Percentiles rank a stretch among this genome's conserved stretches.
Conservation (phyloP, 2,888 invertebrate genomes). For the Phlogophora meticulosa region DNA sequence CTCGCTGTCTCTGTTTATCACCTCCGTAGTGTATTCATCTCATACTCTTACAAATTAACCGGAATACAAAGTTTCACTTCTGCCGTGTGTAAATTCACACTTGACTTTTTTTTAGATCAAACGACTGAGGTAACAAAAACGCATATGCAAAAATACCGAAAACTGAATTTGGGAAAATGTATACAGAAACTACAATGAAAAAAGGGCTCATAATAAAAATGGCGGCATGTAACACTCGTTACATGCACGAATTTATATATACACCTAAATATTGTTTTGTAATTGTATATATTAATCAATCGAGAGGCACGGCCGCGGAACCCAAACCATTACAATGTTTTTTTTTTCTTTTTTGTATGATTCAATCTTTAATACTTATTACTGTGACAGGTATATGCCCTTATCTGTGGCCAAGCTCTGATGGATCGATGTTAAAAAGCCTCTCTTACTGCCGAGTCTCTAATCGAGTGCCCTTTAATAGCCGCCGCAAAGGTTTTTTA, state of each 20-base stretch:
- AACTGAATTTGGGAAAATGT: neutral
- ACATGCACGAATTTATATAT: neutral
- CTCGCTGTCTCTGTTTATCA: too few species aligned
- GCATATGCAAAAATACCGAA: neutral
- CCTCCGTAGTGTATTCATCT: too few species aligned
- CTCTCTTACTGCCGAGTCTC: constrained; percentile 79
- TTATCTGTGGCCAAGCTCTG: constrained; percentile 83
- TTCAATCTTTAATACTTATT: constrained; percentile 83
- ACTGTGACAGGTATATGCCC: constrained; percentile 85
- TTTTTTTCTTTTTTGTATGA: constrained; percentile 72
- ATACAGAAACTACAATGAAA: too few species aligned
- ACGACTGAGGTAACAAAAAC: neutral
- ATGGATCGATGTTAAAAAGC: constrained; percentile 86
- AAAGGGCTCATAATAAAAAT: neutral
- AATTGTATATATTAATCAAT: constrained; percentile 49
- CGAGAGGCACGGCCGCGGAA: constrained; percentile 54
- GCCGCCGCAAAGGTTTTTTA: constrained; percentile 76
- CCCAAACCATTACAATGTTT: constrained; percentile 71
- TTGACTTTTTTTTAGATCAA: too few species aligned
- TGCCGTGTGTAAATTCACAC: too few species aligned
- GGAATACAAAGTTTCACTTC: too few species aligned
- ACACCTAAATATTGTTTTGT: constrained; percentile 32
- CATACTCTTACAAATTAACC: too few species aligned
- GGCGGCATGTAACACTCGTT: neutral
- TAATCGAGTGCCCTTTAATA: constrained; percentile 82